Evolutionary conservation across 2,113 vertebrate species (phyloP).

Genomic region (Gadus chalcogrammus): DNA sequence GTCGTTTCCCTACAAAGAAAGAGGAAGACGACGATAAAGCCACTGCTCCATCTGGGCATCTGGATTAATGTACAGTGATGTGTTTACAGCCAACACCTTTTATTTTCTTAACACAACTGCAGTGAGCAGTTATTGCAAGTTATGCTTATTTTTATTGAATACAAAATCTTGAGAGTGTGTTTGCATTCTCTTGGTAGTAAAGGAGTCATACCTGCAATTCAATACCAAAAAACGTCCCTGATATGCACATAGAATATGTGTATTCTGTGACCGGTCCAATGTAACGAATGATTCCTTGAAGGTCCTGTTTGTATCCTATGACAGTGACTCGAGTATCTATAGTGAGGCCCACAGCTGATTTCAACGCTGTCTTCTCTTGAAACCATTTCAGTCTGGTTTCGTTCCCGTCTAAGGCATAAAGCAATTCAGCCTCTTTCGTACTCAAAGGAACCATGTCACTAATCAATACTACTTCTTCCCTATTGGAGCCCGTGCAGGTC

Average conservation of each 20-base stretch:
- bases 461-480: fast-evolving
- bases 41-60: too few species aligned
- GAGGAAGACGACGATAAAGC: not conserved
- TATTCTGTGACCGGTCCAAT: slow-evolving; percentile 48
- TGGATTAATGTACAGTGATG: too few species aligned
- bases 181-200: too few species aligned
- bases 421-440: slow-evolving; percentile 41
- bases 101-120: too few species aligned
- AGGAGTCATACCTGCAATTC: slow-evolving; percentile 76
- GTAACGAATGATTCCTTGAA: slow-evolving; percentile 70
- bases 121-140: too few species aligned
- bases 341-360: slow-evolving; percentile 39
- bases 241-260: fast-evolving
- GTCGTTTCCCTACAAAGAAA: slow-evolving; percentile 64
- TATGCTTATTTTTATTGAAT: too few species aligned
- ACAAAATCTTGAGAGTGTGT: too few species aligned
- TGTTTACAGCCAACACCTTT: too few species aligned
- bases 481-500: fast-evolving
- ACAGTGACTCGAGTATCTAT: slow-evolving; percentile 50
- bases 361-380: slow-evolving; percentile 43
- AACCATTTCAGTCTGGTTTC: slow-evolving; percentile 64
- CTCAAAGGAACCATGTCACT: slow-evolving; percentile 45
- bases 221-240: slow-evolving; percentile 71
- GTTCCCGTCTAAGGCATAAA: slow-evolving; percentile 56
- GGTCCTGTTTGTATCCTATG: slow-evolving; percentile 38